Base-by-base conservation (phyloP, 2,113 vertebrate species). In the Tapirus terrestris region DNA sequence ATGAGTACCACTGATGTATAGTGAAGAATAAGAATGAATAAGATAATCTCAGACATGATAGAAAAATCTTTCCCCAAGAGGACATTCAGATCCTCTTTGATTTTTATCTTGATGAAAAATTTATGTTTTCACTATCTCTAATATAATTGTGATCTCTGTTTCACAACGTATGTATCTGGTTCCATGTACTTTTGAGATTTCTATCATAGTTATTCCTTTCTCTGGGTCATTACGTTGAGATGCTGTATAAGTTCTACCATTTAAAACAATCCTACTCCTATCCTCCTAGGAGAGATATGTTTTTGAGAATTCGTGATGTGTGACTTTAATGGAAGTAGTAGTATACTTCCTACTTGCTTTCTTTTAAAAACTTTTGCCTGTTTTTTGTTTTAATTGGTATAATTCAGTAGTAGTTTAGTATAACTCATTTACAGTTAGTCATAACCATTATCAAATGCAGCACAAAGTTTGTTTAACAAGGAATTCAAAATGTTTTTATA, bases 101-200 rank as follows among this genome's bases (percentile, higher is more conserved):
- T 43, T 83, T 95, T 94, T 61, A 75, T 70, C 29, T 72, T 94
- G 68, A 87, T 58, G 48, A 81, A 31, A 89, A 61, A 48, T 79
- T 21, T 56, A 36, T 88, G 12, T 85, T 73, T 76, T 48, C 58
- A 67, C 68, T 45, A 72, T 72, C 8, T 61, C 33, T 93, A 33
- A 93, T n/a, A 58, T 51, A 39, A 20, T 6, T 61, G 17, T 73
- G 39, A 68, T 63, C 39, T 96, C 27, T 80, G 10, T 77, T 76
- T 91, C 23, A 67, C 31, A 51, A 70, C 63, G 14, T 36, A 61
- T 33, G 12, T 17, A 27, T 63, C 31, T 48, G 29, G 21, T 86
- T 87, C 27, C 8, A 65, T 17, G 16, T 23, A 60, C 45, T 79
- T 91, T 58, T 86, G 48, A 58, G 18, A 33, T 2, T 48, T 89